Conservation (phyloP, 2,888 invertebrate genomes). For the Unio pictorum region DNA sequence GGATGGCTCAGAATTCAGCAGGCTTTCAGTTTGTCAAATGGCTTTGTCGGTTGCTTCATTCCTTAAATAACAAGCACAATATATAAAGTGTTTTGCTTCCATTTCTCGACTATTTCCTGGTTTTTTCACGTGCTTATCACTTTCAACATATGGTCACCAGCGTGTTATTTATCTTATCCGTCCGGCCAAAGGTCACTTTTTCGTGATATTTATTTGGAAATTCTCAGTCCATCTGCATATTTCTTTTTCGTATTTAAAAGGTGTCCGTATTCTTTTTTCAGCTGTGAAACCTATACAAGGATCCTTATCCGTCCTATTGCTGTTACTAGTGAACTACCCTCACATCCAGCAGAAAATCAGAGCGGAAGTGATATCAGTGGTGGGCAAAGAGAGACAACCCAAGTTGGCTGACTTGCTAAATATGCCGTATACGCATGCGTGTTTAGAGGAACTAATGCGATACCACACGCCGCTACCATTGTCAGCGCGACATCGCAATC, state of each 20-base stretch:
- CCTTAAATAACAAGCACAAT: too few species aligned
- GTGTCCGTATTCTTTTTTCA: conserved; percentile 16
- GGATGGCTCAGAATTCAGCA: too few species aligned
- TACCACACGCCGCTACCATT: conserved; percentile 53
- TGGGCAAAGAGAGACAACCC: conserved; percentile 30
- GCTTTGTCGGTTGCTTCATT: too few species aligned
- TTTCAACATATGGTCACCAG: too few species aligned
- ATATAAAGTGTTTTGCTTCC: too few species aligned
- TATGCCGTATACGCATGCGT: conserved; percentile 51
- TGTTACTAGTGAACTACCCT: conserved; percentile 46
- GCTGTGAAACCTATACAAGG: conserved; percentile 43
- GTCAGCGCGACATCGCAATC: conserved; percentile 54
- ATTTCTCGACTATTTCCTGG: too few species aligned
- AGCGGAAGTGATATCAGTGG: conserved; percentile 40
- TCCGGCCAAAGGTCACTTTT: too few species aligned
- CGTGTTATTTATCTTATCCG: too few species aligned
- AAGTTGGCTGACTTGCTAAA: conserved; percentile 26
- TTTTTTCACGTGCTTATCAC: too few species aligned
- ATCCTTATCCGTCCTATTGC: conserved; percentile 38
- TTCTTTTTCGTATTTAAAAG: not conserved
- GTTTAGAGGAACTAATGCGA: conserved; percentile 49
- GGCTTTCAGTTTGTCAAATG: too few species aligned
- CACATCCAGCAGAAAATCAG: conserved; percentile 49
- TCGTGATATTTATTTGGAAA: too few species aligned
- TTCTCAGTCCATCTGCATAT: too few species aligned